These are phyloP conservation scores for Wiebesia pumilae DNA, from an alignment of 1,140 invertebrate genomes.

Conservation along the genomic window DNA sequence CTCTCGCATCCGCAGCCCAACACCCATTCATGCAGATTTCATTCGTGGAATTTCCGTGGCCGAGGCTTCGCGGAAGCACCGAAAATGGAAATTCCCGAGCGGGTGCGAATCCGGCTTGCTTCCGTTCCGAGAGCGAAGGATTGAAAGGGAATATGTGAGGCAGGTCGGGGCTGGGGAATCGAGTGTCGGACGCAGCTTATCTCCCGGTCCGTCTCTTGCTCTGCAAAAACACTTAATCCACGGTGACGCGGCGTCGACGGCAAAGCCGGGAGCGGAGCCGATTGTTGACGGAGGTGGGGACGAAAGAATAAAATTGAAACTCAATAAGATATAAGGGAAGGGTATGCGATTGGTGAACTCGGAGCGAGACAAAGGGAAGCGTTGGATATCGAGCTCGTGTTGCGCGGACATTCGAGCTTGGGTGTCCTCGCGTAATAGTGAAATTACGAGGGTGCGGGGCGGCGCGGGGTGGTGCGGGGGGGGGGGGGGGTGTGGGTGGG, in stretches of 20 bases:
- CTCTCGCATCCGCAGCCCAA: not conserved
- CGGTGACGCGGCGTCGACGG: not conserved
- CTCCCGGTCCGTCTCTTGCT: not conserved
- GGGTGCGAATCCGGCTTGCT: not conserved
- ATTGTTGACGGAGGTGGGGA: not conserved
- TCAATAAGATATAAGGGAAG: constrained; percentile 17
- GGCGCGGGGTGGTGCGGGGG: too few species aligned
- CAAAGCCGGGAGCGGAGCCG: not conserved
- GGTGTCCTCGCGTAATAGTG: not conserved
- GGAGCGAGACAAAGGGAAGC: constrained; percentile 28
- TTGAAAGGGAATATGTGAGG: not conserved
- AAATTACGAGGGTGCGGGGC: not conserved
- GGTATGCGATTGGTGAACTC: not conserved
- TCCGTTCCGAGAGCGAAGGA: not conserved
- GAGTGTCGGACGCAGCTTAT: not conserved
- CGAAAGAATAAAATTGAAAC: constrained; percentile 31
- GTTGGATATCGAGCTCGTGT: constrained; percentile 12
- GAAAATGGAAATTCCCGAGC: not conserved
- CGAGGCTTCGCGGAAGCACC: not conserved
- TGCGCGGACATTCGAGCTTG: constrained; percentile 40
- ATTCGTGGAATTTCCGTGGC: not conserved
- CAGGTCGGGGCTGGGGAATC: not conserved
- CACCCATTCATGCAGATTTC: not conserved
- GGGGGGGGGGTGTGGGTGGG: too few species aligned
- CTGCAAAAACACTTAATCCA: not conserved